Evolutionary conservation across 2,888 invertebrate genomes (phyloP), one percentile per base, ranked within the genome.

Genomic region (Imbricaverruca yamaguchii): DNA sequence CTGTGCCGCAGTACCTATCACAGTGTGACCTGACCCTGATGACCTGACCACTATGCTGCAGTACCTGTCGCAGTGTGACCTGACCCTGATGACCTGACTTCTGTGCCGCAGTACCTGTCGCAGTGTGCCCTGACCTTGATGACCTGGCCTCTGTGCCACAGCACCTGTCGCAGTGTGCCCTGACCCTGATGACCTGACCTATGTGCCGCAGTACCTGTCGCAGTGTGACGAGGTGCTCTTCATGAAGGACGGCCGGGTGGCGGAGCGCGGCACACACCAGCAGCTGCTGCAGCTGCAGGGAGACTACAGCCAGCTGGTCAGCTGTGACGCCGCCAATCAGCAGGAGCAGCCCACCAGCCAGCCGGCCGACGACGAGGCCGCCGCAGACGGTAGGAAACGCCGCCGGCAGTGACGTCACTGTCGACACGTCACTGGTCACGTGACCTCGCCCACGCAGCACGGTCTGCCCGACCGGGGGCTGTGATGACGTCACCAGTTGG

Each of bases 151-250:
- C 4, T 39, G 39, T 39, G 39, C 39, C 39, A 4, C 39, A 39
- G 39, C 4, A 39, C 39, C 39, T 39, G 39, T 39, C 39, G 4
- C 39, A 39, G 39, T 39, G 39, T 39, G 39, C 1, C 39, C 4
- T 39, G 39, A 39, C 39, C 39, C 39, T 39, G 39, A 39, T 39
- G 2, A 39, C 39, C 39, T 39, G 39, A 39, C 59, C 59, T 59
- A 2, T 11, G 12, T 59, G 59, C 67, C 69, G 63, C 85, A 89
- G 89, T 88, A 89, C 85, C 85, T 90, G 57, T 86, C 86, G 80
- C 85, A 87, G 82, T 90, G 90, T 86, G 89, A 90, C 85, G 86
- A 87, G 81, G 87, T 90, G 21, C 83, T 89, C 56, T 87, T 88
- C 82, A 85, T 90, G 85, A 87, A 88, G 83, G 87, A 88, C 81